These are phyloP conservation scores for Liodrosophila aerea DNA, from an alignment of 2,888 invertebrate genomes.

Conservation along the genomic window DNA sequence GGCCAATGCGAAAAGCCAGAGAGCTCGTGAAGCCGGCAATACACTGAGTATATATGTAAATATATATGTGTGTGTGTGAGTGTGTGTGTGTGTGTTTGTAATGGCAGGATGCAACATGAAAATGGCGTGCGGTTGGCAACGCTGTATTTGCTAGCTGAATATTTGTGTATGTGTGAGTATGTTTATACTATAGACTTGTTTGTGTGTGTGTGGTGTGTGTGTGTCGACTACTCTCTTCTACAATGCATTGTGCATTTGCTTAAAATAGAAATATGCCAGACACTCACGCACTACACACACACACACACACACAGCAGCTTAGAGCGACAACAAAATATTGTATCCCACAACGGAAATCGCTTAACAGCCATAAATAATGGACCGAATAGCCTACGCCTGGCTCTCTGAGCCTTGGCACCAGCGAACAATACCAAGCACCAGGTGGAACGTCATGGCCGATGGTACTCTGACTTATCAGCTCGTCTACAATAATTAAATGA, in stretches of 20 bases:
- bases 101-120: slow-evolving; percentile 76
- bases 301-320: slow-evolving; percentile 5
- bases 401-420: no score
- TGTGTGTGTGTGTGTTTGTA: slow-evolving; percentile 39
- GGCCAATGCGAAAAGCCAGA: slow-evolving; percentile 37
- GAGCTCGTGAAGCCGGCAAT: slow-evolving; percentile 46
- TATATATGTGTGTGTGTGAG: slow-evolving; percentile 18
- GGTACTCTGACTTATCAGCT: no score
- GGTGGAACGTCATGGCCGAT: no score
- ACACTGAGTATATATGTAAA: slow-evolving; percentile 17
- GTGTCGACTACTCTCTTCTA: slow-evolving; percentile 15
- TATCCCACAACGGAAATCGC: slow-evolving; percentile 69
- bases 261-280: slow-evolving; percentile 72
- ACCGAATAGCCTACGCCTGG: no score
- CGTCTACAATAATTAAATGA: no score
- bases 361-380: slow-evolving; percentile 59
- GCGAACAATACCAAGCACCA: no score
- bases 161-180: slow-evolving; percentile 9
- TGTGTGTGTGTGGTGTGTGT: slow-evolving; percentile 12
- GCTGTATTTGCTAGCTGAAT: slow-evolving; percentile 60
- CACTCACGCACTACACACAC: no score
- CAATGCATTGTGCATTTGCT: slow-evolving; percentile 60
- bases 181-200: slow-evolving; percentile 13
- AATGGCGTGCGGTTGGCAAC: slow-evolving; percentile 73
- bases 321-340: slow-evolving; percentile 55